phyloP scores from a whole-genome alignment of 2,888 invertebrate species.

The Gryllus longicercus region DNA sequence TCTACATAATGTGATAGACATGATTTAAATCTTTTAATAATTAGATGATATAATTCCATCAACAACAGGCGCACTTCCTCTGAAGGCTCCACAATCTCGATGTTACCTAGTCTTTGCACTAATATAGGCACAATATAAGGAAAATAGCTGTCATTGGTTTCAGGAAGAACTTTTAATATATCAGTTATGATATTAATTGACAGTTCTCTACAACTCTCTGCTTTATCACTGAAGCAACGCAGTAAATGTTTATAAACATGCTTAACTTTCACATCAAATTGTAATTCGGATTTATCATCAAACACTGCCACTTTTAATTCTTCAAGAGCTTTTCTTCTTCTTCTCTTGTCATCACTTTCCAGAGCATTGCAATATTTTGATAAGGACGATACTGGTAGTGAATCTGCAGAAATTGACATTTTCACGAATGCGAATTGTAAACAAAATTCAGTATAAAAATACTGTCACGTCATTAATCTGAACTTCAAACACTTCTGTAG shows the following conservation, averaged over 20 bases:
- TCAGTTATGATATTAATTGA: slow-evolving; percentile 56
- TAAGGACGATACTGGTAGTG: neutral
- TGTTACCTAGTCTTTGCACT: slow-evolving; percentile 70
- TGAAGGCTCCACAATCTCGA: slow-evolving; percentile 66
- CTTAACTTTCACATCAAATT: slow-evolving; percentile 45
- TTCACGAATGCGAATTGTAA: neutral
- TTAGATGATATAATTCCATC: slow-evolving; percentile 60
- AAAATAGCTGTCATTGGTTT: slow-evolving; percentile 67
- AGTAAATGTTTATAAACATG: slow-evolving; percentile 49
- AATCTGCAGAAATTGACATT: slow-evolving; percentile 22
- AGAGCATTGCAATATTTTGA: slow-evolving; percentile 41
- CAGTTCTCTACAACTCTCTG: slow-evolving; percentile 62
- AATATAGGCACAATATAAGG: slow-evolving; percentile 72
- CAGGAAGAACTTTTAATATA: slow-evolving; percentile 55
- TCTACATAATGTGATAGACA: slow-evolving; percentile 66
- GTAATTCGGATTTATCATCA: slow-evolving; percentile 40
- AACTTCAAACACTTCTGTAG: neutral
- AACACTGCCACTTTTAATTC: slow-evolving; percentile 55
- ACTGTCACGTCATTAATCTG: neutral
- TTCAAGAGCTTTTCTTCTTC: slow-evolving; percentile 55
- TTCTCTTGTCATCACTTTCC: slow-evolving; percentile 59
- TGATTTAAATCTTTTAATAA: slow-evolving; percentile 63
- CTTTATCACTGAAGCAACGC: slow-evolving; percentile 54
- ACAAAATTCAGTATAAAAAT: neutral
- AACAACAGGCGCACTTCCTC: slow-evolving; percentile 79